Percentiles rank a stretch among this genome's conserved stretches.
Evolutionary conservation across 2,113 vertebrate species (phyloP).

Genomic region (Stercorarius parasiticus): DNA sequence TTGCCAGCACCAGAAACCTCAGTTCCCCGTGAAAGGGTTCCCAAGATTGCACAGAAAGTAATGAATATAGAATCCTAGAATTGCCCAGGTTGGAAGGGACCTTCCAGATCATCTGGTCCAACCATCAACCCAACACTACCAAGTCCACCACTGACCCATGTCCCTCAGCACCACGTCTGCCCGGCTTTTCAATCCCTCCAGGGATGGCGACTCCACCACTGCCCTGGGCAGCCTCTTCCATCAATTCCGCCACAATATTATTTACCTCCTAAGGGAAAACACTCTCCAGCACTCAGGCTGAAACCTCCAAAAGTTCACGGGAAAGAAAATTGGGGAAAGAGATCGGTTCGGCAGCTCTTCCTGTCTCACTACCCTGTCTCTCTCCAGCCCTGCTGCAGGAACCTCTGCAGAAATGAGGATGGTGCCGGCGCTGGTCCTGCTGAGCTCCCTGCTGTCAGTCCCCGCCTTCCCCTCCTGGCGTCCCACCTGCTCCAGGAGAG

Average conservation of each 20-base stretch:
- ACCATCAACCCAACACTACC: background rate
- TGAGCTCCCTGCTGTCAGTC: constrained; percentile 55
- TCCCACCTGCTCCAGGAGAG: constrained; percentile 77
- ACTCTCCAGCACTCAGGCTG: background rate
- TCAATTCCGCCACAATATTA: background rate
- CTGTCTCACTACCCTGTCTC: background rate
- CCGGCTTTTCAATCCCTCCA: background rate
- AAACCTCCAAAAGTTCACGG: background rate
- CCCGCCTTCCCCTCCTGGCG: constrained; percentile 50
- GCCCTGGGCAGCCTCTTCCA: background rate
- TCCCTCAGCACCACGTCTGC: background rate
- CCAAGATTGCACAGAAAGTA: background rate
- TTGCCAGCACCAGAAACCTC: constrained; percentile 24
- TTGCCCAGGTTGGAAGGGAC: background rate
- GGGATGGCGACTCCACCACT: background rate
- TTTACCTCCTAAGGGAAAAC: constrained; percentile 36
- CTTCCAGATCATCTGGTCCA: background rate
- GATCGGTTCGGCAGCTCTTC: background rate
- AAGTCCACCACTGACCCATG: background rate
- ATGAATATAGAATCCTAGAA: background rate
- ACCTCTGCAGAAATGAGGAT: constrained; percentile 41
- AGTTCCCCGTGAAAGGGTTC: background rate
- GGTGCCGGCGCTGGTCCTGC: constrained; percentile 35
- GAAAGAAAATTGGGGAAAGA: background rate
- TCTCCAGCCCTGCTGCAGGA: background rate